These are phyloP conservation scores for Ciconia boyciana DNA, from an alignment of 2,113 vertebrate genomes.

Conservation along the genomic window DNA sequence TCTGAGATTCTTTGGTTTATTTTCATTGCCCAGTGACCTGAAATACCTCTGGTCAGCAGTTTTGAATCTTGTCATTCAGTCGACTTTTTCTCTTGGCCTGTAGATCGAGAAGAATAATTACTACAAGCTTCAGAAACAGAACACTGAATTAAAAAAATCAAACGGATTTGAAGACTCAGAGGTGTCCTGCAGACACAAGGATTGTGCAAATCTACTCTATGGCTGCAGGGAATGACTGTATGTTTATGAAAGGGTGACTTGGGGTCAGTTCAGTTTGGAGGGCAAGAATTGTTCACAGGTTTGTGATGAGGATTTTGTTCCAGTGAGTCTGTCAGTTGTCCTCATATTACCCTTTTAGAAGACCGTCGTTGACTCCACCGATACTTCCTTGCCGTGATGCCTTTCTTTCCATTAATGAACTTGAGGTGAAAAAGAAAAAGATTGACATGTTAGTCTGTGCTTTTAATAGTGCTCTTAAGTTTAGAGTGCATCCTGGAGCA, in stretches of 20 bases:
- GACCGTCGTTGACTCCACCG: fast-evolving
- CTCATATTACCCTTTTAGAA: background rate
- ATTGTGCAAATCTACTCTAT: background rate
- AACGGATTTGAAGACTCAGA: background rate
- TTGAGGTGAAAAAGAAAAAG: background rate
- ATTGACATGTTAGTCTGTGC: background rate
- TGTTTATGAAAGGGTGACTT: background rate
- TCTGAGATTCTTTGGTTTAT: background rate
- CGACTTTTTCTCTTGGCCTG: background rate
- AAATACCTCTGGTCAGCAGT: background rate
- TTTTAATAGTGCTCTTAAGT: background rate
- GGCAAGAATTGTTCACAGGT: background rate
- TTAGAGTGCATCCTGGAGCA: background rate
- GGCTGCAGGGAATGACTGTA: background rate
- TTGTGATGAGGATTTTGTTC: background rate
- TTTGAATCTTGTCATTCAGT: background rate
- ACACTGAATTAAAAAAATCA: background rate
- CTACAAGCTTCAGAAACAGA: background rate
- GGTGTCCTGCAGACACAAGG: background rate
- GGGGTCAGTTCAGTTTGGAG: background rate
- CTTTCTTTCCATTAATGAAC: background rate
- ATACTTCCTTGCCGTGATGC: background rate
- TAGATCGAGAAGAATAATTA: background rate
- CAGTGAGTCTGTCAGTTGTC: background rate
- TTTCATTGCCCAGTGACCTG: background rate